phyloP scores from a whole-genome alignment of 2,113 vertebrate species.

The Phrynosoma platyrhinos region DNA sequence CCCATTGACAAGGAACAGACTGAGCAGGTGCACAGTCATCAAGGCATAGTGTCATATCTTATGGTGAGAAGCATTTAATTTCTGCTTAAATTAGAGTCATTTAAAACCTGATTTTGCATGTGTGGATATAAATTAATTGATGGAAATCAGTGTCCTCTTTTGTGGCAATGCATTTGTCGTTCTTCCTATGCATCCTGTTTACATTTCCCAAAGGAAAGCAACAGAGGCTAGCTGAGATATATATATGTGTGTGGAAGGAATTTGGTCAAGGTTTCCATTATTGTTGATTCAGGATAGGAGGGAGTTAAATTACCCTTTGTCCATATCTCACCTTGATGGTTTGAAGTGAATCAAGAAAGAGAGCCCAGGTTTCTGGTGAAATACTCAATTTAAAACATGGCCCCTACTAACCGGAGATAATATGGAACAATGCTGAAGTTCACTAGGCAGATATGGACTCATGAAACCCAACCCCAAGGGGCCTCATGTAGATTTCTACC shows the following conservation, averaged over 20 bases:
- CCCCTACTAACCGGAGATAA: background rate
- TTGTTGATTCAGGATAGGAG: background rate
- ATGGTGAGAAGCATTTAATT: background rate
- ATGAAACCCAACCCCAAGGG: background rate
- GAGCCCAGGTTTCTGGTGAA: background rate
- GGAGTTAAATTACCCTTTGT: background rate
- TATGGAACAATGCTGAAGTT: background rate
- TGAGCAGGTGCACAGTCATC: background rate
- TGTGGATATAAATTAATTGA: background rate
- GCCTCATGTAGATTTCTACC: background rate
- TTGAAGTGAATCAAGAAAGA: background rate
- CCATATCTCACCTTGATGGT: background rate
- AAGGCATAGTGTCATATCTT: background rate
- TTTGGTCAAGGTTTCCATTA: background rate
- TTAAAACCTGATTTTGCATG: background rate
- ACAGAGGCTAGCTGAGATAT: background rate
- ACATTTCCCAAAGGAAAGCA: background rate
- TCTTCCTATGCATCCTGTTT: background rate
- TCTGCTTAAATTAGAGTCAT: background rate
- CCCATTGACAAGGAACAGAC: background rate
- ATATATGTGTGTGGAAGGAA: background rate
- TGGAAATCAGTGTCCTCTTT: background rate
- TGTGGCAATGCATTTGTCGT: background rate
- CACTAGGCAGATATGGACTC: background rate
- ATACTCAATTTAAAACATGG: background rate